phyloP scores from a whole-genome alignment of 2,888 invertebrate species.

The Epinotia demarniana region DNA sequence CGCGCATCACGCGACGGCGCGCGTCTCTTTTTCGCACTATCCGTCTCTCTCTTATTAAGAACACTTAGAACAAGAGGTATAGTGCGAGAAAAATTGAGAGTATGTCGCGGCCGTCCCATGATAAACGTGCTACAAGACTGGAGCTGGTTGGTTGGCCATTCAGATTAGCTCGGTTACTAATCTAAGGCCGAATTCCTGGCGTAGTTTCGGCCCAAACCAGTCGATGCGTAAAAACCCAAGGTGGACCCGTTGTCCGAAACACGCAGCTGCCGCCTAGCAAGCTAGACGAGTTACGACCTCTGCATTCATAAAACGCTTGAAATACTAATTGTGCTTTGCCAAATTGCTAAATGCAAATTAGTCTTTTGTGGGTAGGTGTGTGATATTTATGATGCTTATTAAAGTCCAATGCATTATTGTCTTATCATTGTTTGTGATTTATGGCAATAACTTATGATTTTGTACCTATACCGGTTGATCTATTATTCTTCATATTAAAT shows the following conservation, averaged over 20 bases:
- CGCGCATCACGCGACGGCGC: too few relatives aligned
- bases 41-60: too few relatives aligned
- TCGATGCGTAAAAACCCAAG: conserved; percentile 64
- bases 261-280: conserved; percentile 22
- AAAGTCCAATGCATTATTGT: conserved; percentile 17
- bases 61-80: too few relatives aligned
- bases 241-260: conserved; percentile 17
- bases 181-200: conserved; percentile 60
- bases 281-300: conserved; percentile 13
- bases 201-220: conserved; percentile 65
- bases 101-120: too few relatives aligned
- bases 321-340: conserved; percentile 22
- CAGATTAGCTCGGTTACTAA: conserved; percentile 43
- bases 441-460: conserved; percentile 1
- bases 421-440: conserved; percentile 8
- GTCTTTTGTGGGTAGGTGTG: conserved; percentile 1
- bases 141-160: neutral
- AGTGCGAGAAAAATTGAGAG: too few relatives aligned
- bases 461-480: neutral
- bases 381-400: conserved; percentile 23
- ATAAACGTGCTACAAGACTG: too few relatives aligned
- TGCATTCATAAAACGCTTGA: neutral
- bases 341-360: conserved; percentile 26
- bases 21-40: too few relatives aligned
- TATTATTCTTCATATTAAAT: neutral